These are phyloP conservation scores for Sebastes fasciatus DNA, from an alignment of 2,113 vertebrate genomes.

Conservation along the genomic window DNA sequence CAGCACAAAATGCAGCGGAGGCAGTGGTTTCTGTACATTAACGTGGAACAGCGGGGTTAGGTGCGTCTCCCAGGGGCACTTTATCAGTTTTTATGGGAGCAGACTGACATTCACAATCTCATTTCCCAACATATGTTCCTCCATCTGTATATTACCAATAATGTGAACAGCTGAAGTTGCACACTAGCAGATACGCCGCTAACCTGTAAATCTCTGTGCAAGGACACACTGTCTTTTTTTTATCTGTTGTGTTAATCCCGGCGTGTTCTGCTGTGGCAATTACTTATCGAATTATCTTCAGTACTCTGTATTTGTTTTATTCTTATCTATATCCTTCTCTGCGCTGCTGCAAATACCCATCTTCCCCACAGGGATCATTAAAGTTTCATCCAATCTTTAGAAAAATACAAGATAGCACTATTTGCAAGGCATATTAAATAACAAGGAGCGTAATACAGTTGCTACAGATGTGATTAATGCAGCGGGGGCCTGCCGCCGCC, in stretches of 20 bases:
- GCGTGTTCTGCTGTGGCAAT: conserved; percentile 18
- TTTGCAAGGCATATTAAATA: conserved; percentile 44
- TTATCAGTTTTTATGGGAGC: conserved; percentile 50
- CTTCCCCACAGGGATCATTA: conserved; percentile 44
- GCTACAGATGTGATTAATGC: conserved; percentile 40
- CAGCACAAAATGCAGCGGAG: conserved; percentile 25
- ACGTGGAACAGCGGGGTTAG: conserved; percentile 20
- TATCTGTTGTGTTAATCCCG: conserved; percentile 28
- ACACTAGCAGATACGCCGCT: conserved; percentile 16
- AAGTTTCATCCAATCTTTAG: conserved; percentile 52
- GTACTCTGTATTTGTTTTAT: conserved; percentile 35
- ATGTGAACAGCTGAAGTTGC: conserved; percentile 28
- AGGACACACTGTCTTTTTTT: neutral
- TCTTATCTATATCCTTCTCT: conserved; percentile 41
- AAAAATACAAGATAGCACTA: conserved; percentile 38
- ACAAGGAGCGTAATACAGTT: conserved; percentile 21
- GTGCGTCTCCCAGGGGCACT: conserved; percentile 26
- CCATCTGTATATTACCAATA: conserved; percentile 31
- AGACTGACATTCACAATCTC: conserved; percentile 55
- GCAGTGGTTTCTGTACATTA: conserved; percentile 28
- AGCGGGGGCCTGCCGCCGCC: conserved; percentile 11
- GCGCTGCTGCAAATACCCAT: conserved; percentile 22
- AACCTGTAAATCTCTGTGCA: conserved; percentile 27
- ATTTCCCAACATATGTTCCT: conserved; percentile 55
- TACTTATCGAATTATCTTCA: conserved; percentile 40